Base-by-base conservation (phyloP, 2,113 vertebrate genomes). In the Peucedramus taeniatus region DNA sequence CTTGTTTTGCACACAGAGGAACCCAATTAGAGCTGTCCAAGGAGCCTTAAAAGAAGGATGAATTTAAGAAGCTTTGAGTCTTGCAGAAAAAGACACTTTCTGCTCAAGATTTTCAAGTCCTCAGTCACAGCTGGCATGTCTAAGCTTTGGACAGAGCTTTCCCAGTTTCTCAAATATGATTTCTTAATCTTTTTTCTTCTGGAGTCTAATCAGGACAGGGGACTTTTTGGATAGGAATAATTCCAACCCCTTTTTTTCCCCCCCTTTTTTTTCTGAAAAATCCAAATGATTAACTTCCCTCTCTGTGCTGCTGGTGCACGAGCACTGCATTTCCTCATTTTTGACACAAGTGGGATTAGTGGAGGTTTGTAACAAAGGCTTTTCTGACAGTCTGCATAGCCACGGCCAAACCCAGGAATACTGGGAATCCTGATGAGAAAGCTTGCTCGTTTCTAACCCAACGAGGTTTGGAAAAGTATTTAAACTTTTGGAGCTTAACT, bases 401-500 rank as follows among this genome's bases (percentile, higher is more conserved):
- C 89, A 72, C 14, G 8, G 94, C 94, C 96, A 95, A 96, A 65
- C 44, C 72, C 92, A 66, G 94, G 40, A 95, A 93, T 88, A 96
- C 71, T 96, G 96, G 96, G 92, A 96, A 95, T 96, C 83, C 95
- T 96, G 88, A 88, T 16, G 90, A 86, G 79, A 87, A 83, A 91
- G 71, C 33, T 77, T 71, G 35, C 83, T 94, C 14, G 0, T 51
- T 91, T 96, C 90, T 74, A 95, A 84, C 94, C 96, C 92, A 33
- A 90, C 2, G 93, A 97, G 96, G 83, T 92, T 94, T 96, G 96
- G 80, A 96, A 95, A 97, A 96, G 92, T 96, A 96, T 92, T 97
- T 96, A 97, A 95, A 96, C 94, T 96, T 96, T 96, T 90, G 90
- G 93, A 96, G 96, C 95, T 96, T 97, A 97, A 96, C 96, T 97